Percentiles rank a stretch among this genome's conserved stretches.
phyloP scores from a whole-genome alignment of 2,797 vertebrate species.

The Anomalospiza imberbis region DNA sequence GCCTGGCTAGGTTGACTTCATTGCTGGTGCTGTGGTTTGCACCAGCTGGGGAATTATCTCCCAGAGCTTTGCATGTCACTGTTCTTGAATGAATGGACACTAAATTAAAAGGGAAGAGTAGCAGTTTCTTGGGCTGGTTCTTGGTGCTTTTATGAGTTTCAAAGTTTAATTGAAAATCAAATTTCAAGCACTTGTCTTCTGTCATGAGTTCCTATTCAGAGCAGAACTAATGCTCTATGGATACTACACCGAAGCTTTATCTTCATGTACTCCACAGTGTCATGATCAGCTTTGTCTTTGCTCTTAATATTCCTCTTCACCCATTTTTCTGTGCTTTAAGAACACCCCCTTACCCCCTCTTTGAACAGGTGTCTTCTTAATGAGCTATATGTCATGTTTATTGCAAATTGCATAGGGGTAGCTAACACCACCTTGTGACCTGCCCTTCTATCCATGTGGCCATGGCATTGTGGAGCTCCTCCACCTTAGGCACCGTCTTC shows the following conservation, averaged over 20 bases:
- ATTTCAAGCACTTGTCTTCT: not conserved
- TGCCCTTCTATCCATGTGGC: not conserved
- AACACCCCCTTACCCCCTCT: not conserved
- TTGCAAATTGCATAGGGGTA: not conserved
- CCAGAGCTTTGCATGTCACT: not conserved
- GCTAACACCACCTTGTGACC: not conserved
- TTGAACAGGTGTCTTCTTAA: not conserved
- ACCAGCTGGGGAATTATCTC: not conserved
- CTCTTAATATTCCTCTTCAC: not conserved
- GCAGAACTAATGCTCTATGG: not conserved
- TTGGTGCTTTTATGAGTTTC: slow-evolving; percentile 5
- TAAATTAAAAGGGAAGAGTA: not conserved
- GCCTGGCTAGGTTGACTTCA: not conserved
- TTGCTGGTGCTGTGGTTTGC: not conserved
- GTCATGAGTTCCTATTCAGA: not conserved
- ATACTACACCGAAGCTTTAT: not conserved
- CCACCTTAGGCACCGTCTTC: not conserved
- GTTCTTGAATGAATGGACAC: not conserved
- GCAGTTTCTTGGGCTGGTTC: not conserved
- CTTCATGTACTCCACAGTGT: not conserved
- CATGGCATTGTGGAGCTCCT: not conserved
- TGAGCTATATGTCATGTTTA: not conserved
- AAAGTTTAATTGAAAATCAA: slow-evolving; percentile 49
- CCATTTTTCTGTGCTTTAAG: not conserved
- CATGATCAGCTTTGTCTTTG: not conserved